Percentiles rank a stretch among this genome's conserved stretches.
Evolutionary conservation across 2,888 invertebrate genomes (phyloP).

Genomic region (Athrips mouffetella): DNA sequence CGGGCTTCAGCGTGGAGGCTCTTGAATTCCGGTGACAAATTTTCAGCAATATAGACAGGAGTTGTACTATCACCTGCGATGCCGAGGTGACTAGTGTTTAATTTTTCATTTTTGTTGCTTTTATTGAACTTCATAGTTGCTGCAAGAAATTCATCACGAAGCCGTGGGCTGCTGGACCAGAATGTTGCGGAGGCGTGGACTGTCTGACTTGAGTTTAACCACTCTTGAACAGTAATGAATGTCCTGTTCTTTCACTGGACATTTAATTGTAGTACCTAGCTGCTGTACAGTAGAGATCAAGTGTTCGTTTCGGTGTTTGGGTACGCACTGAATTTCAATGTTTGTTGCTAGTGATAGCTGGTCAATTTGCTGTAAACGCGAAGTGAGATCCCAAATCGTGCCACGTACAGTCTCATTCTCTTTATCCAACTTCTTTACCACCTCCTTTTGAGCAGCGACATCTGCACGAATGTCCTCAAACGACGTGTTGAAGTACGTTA

Average conservation of each 20-base stretch:
- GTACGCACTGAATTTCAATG: conserved; percentile 27
- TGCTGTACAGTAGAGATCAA: conserved; percentile 22
- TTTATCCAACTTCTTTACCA: conserved; percentile 2
- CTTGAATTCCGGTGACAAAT: neutral
- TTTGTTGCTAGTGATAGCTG: conserved; percentile 23
- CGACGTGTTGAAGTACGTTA: conserved; percentile 5
- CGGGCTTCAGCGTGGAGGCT: neutral
- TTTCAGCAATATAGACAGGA: neutral
- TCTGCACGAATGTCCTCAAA: conserved; percentile 10
- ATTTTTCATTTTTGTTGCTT: neutral
- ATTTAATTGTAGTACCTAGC: conserved; percentile 20
- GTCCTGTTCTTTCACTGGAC: conserved; percentile 18
- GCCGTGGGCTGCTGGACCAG: conserved; percentile 20
- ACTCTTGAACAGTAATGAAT: conserved; percentile 24
- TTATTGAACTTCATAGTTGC: neutral
- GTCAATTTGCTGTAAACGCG: conserved; percentile 22
- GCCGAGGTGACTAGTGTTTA: neutral
- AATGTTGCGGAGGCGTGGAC: conserved; percentile 21
- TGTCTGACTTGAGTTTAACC: conserved; percentile 19
- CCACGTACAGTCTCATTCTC: conserved; percentile 19
- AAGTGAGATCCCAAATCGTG: neutral
- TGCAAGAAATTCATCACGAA: neutral
- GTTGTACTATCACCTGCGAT: neutral
- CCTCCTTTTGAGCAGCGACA: neutral
- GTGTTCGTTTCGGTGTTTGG: conserved; percentile 26